Evolutionary conservation across 2,113 vertebrate genomes (phyloP).

Genomic region (Elachura formosa): DNA sequence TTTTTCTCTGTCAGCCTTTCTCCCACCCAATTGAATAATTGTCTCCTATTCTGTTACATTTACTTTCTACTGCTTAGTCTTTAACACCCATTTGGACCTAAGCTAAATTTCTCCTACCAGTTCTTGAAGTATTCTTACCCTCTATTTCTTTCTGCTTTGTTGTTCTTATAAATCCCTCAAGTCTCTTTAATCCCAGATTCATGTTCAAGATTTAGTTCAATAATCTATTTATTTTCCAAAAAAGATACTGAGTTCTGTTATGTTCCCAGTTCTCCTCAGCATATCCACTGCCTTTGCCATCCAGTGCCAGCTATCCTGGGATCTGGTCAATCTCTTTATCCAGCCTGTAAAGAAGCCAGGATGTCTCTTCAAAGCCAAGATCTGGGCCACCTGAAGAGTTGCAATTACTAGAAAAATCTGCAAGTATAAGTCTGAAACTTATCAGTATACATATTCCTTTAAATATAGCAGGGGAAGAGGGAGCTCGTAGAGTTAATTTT

Average conservation of each 20-base stretch:
- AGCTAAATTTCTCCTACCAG: not conserved
- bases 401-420: not conserved
- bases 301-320: fast-evolving
- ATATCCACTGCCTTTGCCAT: not conserved
- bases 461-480: not conserved
- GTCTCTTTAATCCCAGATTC: not conserved
- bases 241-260: not conserved
- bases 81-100: not conserved
- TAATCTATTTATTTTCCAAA: not conserved
- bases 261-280: not conserved
- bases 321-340: not conserved
- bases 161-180: not conserved
- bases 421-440: not conserved
- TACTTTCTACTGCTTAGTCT: not conserved
- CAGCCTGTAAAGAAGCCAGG: not conserved
- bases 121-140: not conserved
- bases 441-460: not conserved
- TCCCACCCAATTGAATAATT: fast-evolving
- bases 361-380: not conserved
- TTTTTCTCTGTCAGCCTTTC: not conserved
- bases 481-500: not conserved
- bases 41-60: not conserved
- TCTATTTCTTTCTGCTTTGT: not conserved
- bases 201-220: too few relatives aligned
- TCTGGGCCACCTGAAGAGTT: not conserved